Base-by-base conservation (phyloP, 1,140 invertebrate genomes). In the Trichonephila inaurata region DNA sequence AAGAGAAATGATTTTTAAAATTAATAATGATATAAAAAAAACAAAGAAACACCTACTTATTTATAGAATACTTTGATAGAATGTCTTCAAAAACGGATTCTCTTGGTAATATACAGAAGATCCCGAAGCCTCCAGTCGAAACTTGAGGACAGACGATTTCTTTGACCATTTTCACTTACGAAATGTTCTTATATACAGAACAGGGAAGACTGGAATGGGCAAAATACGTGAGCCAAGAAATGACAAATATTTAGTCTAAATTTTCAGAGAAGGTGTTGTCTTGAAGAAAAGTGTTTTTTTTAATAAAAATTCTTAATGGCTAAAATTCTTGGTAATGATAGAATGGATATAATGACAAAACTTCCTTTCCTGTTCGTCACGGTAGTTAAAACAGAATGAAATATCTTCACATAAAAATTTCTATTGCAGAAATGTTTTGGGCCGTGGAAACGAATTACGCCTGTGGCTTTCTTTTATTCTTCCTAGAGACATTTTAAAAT, bases 331-430 rank as follows among this genome's bases (percentile, higher is more conserved):
- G 33, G 28, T 77, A 77, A 77, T 33, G 33, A 28, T 14, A 3
- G 72, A 40, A 40, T 33, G 72, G 6, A 33, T 18, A 19, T 77
- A 40, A 77, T 40, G 18, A 18, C 10, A 28, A 28, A 18, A 77
- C 18, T 77, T 77, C 33, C 69, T 40, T 77, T 77, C 72, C 33
- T 77, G 72, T 33, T 40, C 72, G 72, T 77, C 33, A 28, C 72
- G 28, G 72, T 77, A 28, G 16, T 10, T 4, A 77, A 28, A 77
- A 3, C 8, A 33, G 14, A 77, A 77, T 33, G 72, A 0, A 33
- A 40, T 14, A 1, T 77, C 72, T 6, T 77, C 14, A 77, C 6
- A 19, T 16, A 40, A 28, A 28, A 77, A 77, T 5, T 77, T 77
- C 16, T 40, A 77, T 40, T 77, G 72, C 72, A 33, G 5, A 51